Evolutionary conservation across 2,797 vertebrate species (phyloP), one percentile per base, ranked within the genome.

Genomic region (Loriculus beryllinus): DNA sequence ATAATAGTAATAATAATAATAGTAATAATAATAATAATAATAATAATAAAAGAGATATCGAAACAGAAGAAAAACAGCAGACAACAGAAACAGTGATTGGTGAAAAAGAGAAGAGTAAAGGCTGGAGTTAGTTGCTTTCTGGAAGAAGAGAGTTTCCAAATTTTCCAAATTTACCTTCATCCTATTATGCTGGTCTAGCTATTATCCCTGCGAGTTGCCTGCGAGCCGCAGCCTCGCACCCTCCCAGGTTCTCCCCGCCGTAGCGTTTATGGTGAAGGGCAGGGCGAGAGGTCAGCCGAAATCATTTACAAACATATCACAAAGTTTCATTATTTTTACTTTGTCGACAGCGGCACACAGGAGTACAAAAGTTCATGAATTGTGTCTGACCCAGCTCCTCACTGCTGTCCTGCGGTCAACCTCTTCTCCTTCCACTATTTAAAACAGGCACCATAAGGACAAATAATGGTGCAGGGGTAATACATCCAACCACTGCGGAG

Each of bases 261-360:
- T 96, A 67, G 86, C 90, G 90, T 98, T 98, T 98, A 98, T 98
- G 97, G 97, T 98, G 97, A 98, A 98, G 98, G 97, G 97, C 97
- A 98, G 98, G 98, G 98, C 97, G 95, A 97, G 95, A 98, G 99
- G 99, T 99, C 98, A 99, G 96, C 96, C 93, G 52, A 97, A 99
- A 99, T 98, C 98, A 99, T 99, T 99, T 98, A 98, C 98, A 99
- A 99, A 98, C 97, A 98, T 98, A 98, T 98, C 98, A 98, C 97
- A 97, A 99, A 98, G 97, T 98, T 99, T 98, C 98, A 99, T 99
- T 99, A 98, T 99, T 99, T 98, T 98, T 96, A 95, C 95, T 96
- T 97, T 96, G 97, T 81, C 97, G 98, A 99, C 98, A 99, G 98
- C 98, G 97, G 97, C 97, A 98, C 94, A 98, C 96, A 98, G 97